Evolutionary conservation across 2,888 invertebrate genomes (phyloP), one percentile per base, ranked within the genome.

Genomic region (Ptychoptera albimana): DNA sequence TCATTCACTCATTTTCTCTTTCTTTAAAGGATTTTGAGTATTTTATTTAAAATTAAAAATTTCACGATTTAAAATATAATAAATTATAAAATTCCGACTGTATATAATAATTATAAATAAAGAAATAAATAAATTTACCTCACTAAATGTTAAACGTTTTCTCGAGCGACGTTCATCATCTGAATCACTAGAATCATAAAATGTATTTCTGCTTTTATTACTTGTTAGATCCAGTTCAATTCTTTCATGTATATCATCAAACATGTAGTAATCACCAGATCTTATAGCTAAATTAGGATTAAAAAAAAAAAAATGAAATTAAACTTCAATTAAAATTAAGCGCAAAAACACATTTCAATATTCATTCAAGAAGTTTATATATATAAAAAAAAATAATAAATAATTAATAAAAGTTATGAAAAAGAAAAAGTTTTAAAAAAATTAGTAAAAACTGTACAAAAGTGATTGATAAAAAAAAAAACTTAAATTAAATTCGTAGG

Each of bases 191-290:
- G n/a, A 32, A 2, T 3, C n/a, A 11, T 32, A 9, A 32, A 11
- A 11, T 32, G 3, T 32, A 32, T 32, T 2, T 32, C 9, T 4
- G 9, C n/a, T 32, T 32, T 32, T 23, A 23, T 3, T 72, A 1
- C 71, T 73, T 32, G 75, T 70, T 16, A 79, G 54, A 50, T 79
- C 81, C 50, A 77, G 58, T 50, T 82, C 74, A 37, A 84, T 82
- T 46, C 84, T 83, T 53, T 85, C 84, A 55, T 84, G 83, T 58
- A 85, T 75, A 53, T 94, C 93, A 58, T 96, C 94, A 69, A 98
- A 98, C 92, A 98, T 93, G 69, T 94, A 97, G 69, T 98, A 97
- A 68, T 98, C 98, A 13, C 97, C 98, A 48, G 94, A 94, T 43
- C 96, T 81, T 47, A 97, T 83, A 43, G 97, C 98, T 98, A 70